Percentiles rank a stretch among this genome's conserved stretches.
These are phyloP conservation scores for Drosophila prolongata DNA, from an alignment of 2,888 invertebrate species.

Conservation along the genomic window DNA sequence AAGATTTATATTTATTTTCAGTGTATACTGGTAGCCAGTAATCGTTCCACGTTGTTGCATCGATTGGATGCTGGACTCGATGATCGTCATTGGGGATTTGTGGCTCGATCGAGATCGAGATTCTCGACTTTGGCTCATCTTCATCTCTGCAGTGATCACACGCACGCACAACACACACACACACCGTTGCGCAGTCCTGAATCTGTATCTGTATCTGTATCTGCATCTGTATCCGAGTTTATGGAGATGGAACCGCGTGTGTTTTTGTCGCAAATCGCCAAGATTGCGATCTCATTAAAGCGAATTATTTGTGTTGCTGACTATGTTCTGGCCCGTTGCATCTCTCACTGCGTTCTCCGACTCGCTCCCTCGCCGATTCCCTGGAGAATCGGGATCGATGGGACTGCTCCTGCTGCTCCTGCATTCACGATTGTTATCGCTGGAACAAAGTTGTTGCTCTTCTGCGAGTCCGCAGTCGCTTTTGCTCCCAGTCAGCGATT, in stretches of 20 bases:
- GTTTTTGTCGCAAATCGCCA: constrained; percentile 76
- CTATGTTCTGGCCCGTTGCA: constrained; percentile 76
- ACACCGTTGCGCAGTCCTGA: background rate
- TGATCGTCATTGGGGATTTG: constrained; percentile 66
- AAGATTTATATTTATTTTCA: background rate
- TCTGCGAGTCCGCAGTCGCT: constrained; percentile 21
- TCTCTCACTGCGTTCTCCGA: constrained; percentile 61
- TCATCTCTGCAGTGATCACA: constrained; percentile 61
- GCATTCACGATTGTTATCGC: constrained; percentile 79
- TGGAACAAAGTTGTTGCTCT: constrained; percentile 57
- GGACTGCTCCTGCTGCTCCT: constrained; percentile 53
- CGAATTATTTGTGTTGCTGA: constrained; percentile 83
- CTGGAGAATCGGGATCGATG: constrained; percentile 28
- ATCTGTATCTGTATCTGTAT: constrained; percentile 11
- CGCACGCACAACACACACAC: constrained; percentile 53
- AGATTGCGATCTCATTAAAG: constrained; percentile 83
- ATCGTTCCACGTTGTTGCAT: constrained; percentile 41
- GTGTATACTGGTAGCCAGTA: constrained; percentile 37
- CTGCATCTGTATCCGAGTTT: constrained; percentile 5
- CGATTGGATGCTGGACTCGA: constrained; percentile 53
- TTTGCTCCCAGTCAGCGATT: constrained; percentile 40
- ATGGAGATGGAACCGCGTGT: constrained; percentile 61
- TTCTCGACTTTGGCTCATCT: constrained; percentile 65
- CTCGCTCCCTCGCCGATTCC: constrained; percentile 31
- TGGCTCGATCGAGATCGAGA: constrained; percentile 43